Base-by-base conservation (phyloP, 2,888 invertebrate species). In the Seira sanloemensis region DNA sequence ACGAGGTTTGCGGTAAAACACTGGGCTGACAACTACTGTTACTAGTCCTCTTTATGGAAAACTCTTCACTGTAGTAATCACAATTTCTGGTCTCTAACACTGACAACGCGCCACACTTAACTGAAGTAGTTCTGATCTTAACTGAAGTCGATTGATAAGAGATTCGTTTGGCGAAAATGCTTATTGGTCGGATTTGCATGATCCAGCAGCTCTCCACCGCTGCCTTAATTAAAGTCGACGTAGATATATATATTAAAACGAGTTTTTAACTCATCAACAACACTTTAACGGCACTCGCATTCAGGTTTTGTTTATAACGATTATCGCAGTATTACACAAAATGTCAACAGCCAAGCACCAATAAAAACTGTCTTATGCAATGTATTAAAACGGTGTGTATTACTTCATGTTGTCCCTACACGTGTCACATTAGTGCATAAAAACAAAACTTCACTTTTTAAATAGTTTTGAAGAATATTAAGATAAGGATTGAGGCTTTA, bases 1-100 rank as follows among this genome's bases (percentile, higher is more conserved):
- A 62, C n/a, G n/a, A 46, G n/a, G 23, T 18, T 46, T 18, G 27
- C 21, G 18, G 1, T 7, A 27, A 74, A 74, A 12, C 74, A 74
- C 25, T 26, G 9, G 7, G 2, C 5, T n/a, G 7, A 26, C 26
- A 16, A 65, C 27, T n/a, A 73, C 5, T 26, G 21, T 27, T 65
- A 62, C 19, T 24, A 66, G 16, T 50, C 65, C 12, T 74, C 19
- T 74, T 62, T 77, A 76, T 76, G 46, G 67, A 58, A 77, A 77
- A 77, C 77, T 77, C 69, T 76, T 76, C 76, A 76, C 76, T 58
- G 58, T 68, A 77, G 23, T 77, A 77, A 77, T 69, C 77, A 50
- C 77, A 37, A 37, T 37, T 77, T 26, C 24, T 77, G 25, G 76
- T 77, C 77, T 69, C 62, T 68, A 54, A n/a, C 58, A 74, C 62